Evolutionary conservation across 2,113 vertebrate genomes (phyloP), one percentile per base, ranked within the genome.

Genomic region (Corydoras sp.): DNA sequence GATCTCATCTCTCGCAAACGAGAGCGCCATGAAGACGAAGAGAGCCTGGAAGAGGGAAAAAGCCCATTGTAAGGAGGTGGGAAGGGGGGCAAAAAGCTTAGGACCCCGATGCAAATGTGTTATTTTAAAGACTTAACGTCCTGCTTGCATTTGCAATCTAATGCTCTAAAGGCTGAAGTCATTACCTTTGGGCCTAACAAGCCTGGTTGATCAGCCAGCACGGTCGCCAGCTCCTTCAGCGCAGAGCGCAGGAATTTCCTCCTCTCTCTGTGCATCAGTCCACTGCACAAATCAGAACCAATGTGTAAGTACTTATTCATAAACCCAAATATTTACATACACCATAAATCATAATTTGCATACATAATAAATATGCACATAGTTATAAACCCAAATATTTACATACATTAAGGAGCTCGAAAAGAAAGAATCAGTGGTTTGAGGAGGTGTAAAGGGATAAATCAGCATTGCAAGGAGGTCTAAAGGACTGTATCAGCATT

Each of bases 1-100:
- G 82, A 99, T 98, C 88, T 99, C 97, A 83, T 98, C 97, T 6
- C 97, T 94, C 77, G 97, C 95, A 74, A 99, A 99, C 0, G 97
- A 99, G 73, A 99, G 84, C 0, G 97, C 97, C 97, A 99, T 99
- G 86, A 99, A 99, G 62, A 99, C 95, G 86, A 99, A 99, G 73
- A 99, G 89, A 10, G 97, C 97, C 95, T 99, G 65, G 11, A 72
- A 51, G 43, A 5, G 65, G 55, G n/a, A 60, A 9, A 31, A n/a
- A 50, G 11, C 9, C 0, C 6, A n/a, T 3, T 11, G 6, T 2
- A 18, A 9, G 62, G 24, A n/a, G 31, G 49, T 50, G 59, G 6
- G 29, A 2, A 4, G 35, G 35, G 35, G 35, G 35, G 35, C 2
- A 43, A 43, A 2, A 43, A 43, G 4, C 35, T 43, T 4, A 5